Conservation (phyloP, 2,888 invertebrate genomes). For the Muschampia plurimacula region DNA sequence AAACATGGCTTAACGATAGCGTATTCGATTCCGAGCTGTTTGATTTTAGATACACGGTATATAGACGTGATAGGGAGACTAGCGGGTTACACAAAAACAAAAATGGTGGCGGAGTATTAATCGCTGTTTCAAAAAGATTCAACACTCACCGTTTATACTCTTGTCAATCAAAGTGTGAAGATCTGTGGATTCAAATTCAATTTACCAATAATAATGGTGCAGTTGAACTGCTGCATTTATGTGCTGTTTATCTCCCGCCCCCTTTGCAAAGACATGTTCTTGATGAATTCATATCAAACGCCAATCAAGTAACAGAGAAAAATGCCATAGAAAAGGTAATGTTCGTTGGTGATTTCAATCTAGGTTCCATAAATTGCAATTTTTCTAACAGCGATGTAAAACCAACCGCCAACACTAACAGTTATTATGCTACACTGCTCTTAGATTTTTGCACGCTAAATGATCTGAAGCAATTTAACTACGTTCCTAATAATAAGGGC, state of each 20-base stretch:
- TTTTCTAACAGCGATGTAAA: background rate
- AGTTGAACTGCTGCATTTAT: background rate
- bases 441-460: background rate
- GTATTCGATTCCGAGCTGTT: background rate
- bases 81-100: conserved; percentile 2
- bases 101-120: background rate
- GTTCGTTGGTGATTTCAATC: background rate
- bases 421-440: background rate
- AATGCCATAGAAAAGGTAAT: background rate
- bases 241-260: background rate
- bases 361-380: background rate
- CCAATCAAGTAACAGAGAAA: background rate
- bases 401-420: background rate
- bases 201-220: background rate
- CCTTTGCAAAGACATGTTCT: background rate
- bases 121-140: background rate
- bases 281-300: background rate
- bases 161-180: background rate
- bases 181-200: background rate
- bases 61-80: conserved; percentile 1
- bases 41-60: background rate
- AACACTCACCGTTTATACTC: background rate
- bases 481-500: background rate
- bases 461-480: background rate
- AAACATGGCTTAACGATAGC: conserved; percentile 1